These are phyloP conservation scores for Acanthosepion esculentum DNA, from an alignment of 2,888 invertebrate species.

Conservation along the genomic window DNA sequence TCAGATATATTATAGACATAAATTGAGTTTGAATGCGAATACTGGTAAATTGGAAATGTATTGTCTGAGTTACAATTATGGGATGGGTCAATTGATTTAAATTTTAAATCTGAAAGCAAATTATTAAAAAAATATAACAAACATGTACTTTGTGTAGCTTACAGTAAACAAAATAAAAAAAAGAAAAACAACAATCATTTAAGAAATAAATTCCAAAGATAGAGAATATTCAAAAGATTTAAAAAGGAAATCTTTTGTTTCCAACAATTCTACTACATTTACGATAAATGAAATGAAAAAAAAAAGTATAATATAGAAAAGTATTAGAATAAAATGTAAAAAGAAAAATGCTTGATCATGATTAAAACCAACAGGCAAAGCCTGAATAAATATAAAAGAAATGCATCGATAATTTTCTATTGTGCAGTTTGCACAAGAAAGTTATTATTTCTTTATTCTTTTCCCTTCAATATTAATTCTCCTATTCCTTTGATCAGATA, in stretches of 20 bases:
- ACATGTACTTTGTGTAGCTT: neutral
- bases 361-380: slow-evolving; percentile 11
- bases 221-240: neutral
- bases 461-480: neutral
- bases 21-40: neutral
- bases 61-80: slow-evolving; percentile 7
- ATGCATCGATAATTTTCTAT: neutral
- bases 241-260: slow-evolving; percentile 22
- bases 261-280: neutral
- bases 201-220: neutral
- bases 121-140: neutral
- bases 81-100: slow-evolving; percentile 1
- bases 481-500: neutral
- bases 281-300: neutral
- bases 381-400: neutral
- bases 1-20: neutral
- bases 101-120: neutral
- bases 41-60: neutral
- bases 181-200: neutral
- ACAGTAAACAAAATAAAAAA: neutral
- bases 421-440: neutral
- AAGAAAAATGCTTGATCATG: neutral
- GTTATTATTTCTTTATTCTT: neutral
- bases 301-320: neutral
- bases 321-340: neutral